These are phyloP conservation scores for Machimus rusticus DNA, from an alignment of 2,888 invertebrate species.

Conservation along the genomic window DNA sequence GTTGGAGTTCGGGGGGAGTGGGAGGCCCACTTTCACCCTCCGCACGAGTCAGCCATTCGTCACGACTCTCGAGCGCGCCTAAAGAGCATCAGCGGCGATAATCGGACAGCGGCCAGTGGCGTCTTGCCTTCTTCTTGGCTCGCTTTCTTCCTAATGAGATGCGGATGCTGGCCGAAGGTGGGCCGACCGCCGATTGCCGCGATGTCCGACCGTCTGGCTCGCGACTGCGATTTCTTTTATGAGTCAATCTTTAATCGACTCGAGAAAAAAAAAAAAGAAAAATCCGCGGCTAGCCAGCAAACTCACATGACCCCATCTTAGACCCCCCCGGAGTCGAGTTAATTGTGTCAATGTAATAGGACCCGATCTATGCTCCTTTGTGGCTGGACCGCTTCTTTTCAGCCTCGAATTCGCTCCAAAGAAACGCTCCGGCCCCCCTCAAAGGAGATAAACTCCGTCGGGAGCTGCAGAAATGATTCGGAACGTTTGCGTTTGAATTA, in stretches of 20 bases:
- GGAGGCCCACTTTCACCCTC: slow-evolving; percentile 18
- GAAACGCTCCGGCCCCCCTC: not conserved
- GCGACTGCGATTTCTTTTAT: not conserved
- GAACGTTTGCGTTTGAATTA: slow-evolving; percentile 27
- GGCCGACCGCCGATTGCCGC: not conserved
- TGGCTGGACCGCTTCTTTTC: not conserved
- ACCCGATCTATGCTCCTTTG: not conserved
- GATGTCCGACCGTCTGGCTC: not conserved
- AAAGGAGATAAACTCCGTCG: not conserved
- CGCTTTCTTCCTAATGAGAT: slow-evolving; percentile 3
- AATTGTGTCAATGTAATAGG: not conserved
- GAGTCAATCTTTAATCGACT: not conserved
- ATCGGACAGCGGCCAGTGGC: not conserved
- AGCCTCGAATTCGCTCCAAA: not conserved
- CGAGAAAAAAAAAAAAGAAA: no score
- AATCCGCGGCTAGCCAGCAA: not conserved
- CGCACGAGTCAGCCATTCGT: slow-evolving; percentile 1
- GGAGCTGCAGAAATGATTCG: slow-evolving; percentile 17
- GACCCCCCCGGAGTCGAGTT: not conserved
- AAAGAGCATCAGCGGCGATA: not conserved
- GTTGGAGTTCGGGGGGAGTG: not conserved
- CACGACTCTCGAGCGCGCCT: slow-evolving; percentile 7
- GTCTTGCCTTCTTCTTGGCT: not conserved
- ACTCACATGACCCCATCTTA: not conserved
- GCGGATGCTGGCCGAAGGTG: not conserved